phyloP scores from a whole-genome alignment of 2,888 invertebrate species.

The Tortrix viridana region DNA sequence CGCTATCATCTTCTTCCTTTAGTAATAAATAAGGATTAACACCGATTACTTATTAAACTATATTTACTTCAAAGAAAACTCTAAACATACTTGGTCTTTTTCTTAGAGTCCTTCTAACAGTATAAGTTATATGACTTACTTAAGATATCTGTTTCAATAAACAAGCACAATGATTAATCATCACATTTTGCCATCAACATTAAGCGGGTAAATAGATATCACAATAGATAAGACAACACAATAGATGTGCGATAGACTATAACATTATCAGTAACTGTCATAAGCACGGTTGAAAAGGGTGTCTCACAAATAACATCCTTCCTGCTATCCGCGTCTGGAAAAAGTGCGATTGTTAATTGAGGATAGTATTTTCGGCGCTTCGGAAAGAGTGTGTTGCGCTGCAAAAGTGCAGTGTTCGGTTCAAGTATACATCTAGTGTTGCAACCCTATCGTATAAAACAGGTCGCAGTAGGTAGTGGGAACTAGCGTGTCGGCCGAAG shows the following conservation, averaged over 20 bases:
- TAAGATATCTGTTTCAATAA: no score
- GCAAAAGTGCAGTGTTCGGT: no score
- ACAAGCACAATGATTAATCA: no score
- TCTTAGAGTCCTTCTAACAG: no score
- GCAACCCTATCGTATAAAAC: slow-evolving; percentile 28
- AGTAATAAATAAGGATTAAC: slow-evolving; percentile 9
- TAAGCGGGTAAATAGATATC: no score
- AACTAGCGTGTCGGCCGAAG: slow-evolving; percentile 42
- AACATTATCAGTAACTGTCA: not conserved
- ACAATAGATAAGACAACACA: not conserved
- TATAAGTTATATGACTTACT: no score
- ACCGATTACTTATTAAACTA: slow-evolving; percentile 20
- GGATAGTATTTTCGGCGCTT: not conserved
- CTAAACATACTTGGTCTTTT: no score
- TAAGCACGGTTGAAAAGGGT: not conserved
- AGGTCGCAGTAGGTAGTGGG: slow-evolving; percentile 25
- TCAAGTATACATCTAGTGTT: slow-evolving; percentile 10
- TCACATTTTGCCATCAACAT: no score
- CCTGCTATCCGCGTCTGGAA: not conserved
- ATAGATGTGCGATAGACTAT: not conserved
- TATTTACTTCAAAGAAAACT: not conserved
- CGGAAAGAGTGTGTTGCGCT: not conserved
- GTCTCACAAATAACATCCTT: not conserved
- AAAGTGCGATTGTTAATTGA: not conserved
- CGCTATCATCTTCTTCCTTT: slow-evolving; percentile 3